Base-by-base conservation (phyloP, 2,888 invertebrate genomes). In the Drosophila planitibia region DNA sequence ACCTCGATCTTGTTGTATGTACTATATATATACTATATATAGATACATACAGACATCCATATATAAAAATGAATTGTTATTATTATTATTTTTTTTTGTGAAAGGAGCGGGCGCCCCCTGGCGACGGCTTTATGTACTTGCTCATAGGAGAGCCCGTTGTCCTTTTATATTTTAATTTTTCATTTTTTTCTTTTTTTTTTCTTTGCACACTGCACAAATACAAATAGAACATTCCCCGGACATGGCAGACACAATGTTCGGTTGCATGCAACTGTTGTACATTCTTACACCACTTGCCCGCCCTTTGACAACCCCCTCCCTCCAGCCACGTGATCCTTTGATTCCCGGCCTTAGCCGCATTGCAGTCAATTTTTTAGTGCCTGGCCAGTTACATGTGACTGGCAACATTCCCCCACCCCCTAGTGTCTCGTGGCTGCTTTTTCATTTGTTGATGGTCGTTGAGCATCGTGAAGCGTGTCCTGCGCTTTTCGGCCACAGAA, bases 401-500 rank as follows among this genome's bases (percentile, higher is more conserved):
- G 87, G 87, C 68, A 76, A 53, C 32, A 19, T 30, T 33, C 22
- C 25, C 16, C 22, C 33, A 52, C 28, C 41, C 28, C 71, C 72
- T 12, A 1, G 4, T 16, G 47, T 25, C 35, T 5, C 9, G 16
- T 35, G 3, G 28, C 28, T 39, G 25, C 4, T 39, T 55, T 55
- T 76, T 79, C 69, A 85, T 83, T 85, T 85, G 89, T 79, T 83
- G 89, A 83, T 76, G 81, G 58, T 63, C 76, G 76, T 64, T 64
- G 76, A 58, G 72, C 81, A 69, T 70, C 70, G 55, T 61, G 44
- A 61, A 74, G 68, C 76, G 58, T 70, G 76, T 86, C 80, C 82
- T 89, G 76, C 67, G 70, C 81, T 83, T 86, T 83, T 79, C 75
- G 89, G 84, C 87, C 89, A 89, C 87, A 76, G 77, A 77, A 74